These are phyloP conservation scores for Sebastes diploproa DNA, from an alignment of 2,797 vertebrate species.

Conservation along the genomic window DNA sequence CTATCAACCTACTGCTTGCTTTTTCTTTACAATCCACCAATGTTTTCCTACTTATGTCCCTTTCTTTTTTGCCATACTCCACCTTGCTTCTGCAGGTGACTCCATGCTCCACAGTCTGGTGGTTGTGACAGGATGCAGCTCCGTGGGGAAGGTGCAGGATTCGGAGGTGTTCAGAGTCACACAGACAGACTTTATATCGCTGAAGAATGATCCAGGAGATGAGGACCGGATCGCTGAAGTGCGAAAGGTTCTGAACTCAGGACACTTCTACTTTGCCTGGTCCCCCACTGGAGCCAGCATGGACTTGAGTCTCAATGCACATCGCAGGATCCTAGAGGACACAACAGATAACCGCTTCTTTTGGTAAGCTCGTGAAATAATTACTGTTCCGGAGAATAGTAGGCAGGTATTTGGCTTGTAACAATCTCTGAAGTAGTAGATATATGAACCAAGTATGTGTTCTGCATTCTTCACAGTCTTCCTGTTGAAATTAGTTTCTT, in stretches of 20 bases:
- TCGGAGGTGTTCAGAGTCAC: conserved; percentile 98
- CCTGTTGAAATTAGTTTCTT: not conserved
- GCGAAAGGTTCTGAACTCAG: conserved; percentile 94
- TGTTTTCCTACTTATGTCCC: not conserved
- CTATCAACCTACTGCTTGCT: not conserved
- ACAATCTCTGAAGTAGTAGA: not conserved
- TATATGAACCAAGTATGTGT: not conserved
- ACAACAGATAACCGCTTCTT: conserved; percentile 97
- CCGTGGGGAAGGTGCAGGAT: conserved; percentile 97
- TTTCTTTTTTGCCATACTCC: not conserved
- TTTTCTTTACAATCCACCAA: not conserved
- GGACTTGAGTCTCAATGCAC: conserved; percentile 96
- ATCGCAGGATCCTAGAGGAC: conserved; percentile 92
- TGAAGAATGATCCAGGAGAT: conserved; percentile 89
- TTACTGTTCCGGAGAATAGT: not conserved
- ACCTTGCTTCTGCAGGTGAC: conserved; percentile 84
- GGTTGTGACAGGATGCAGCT: conserved; percentile 96
- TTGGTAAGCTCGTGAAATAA: conserved; percentile 83
- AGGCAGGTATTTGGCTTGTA: not conserved
- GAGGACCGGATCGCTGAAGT: conserved; percentile 95
- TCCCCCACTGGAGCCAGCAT: conserved; percentile 90
- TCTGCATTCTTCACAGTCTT: not conserved
- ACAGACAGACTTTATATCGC: conserved; percentile 94
- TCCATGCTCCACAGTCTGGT: conserved; percentile 94
- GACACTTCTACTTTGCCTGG: conserved; percentile 98